Evolutionary conservation across 2,888 invertebrate species (phyloP).

Genomic region (Acronicta aceris): DNA sequence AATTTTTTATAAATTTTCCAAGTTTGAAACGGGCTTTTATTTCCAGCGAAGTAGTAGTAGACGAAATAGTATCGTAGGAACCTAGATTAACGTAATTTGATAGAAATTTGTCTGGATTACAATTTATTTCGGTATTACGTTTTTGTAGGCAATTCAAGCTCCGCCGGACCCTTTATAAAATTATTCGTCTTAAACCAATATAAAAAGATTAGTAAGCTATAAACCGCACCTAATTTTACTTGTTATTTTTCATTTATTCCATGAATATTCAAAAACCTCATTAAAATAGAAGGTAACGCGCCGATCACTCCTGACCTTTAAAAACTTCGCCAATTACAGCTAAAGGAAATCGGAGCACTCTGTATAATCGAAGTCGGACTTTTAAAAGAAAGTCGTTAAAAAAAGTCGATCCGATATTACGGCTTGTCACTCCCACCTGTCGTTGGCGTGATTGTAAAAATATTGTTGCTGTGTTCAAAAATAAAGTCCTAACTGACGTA

Average conservation of each 20-base stretch:
- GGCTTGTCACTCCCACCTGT: constrained; percentile 78
- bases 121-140: too few species aligned
- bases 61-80: too few species aligned
- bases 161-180: too few species aligned
- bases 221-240: too few species aligned
- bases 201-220: too few species aligned
- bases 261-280: constrained; percentile 38
- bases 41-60: too few species aligned
- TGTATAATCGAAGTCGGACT: constrained; percentile 68
- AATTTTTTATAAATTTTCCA: too few species aligned
- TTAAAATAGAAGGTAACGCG: constrained; percentile 45
- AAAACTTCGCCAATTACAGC: constrained; percentile 54
- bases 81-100: too few species aligned
- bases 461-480: constrained; percentile 50
- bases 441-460: constrained; percentile 80
- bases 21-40: too few species aligned
- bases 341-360: constrained; percentile 62
- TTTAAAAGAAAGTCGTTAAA: constrained; percentile 70
- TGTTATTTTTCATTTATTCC: not conserved
- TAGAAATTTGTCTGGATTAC: too few species aligned
- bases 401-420: constrained; percentile 69
- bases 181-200: too few species aligned
- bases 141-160: too few species aligned
- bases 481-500: constrained; percentile 53
- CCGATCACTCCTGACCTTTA: constrained; percentile 53